Evolutionary conservation across 2,113 vertebrate species (phyloP).

Genomic region (Paramisgurnus dabryanus): DNA sequence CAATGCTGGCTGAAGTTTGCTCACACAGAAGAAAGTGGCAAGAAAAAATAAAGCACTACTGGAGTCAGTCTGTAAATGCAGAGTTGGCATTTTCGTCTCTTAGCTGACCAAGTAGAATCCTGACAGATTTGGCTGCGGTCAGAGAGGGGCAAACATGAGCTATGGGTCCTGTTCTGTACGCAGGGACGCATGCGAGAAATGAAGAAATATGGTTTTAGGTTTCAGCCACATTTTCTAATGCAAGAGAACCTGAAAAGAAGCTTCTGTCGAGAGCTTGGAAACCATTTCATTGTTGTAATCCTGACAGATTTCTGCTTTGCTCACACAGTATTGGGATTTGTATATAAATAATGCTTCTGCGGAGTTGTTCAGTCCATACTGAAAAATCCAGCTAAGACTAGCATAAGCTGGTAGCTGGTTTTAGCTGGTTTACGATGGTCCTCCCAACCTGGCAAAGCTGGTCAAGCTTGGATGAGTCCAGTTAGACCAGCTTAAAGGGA

Average conservation of each 20-base stretch:
- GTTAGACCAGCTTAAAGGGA: no score
- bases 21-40: neutral
- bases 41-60: slow-evolving; percentile 1
- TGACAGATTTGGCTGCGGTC: slow-evolving; percentile 7
- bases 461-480: no score
- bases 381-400: no score
- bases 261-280: neutral
- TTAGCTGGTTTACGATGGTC: no score
- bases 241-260: neutral
- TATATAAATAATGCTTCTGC: no score
- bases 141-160: neutral
- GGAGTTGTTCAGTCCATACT: no score
- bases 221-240: slow-evolving; percentile 11
- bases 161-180: slow-evolving; percentile 10
- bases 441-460: no score
- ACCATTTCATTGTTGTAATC: neutral
- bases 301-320: no score
- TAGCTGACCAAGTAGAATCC: slow-evolving; percentile 15
- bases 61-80: slow-evolving; percentile 25
- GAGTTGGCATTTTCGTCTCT: slow-evolving; percentile 17
- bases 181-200: slow-evolving; percentile 20
- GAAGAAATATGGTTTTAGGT: slow-evolving; percentile 17
- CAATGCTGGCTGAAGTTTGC: slow-evolving; percentile 28
- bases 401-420: no score
- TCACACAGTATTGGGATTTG: no score